Conservation (phyloP, 2,113 vertebrate species). For the Rhizomys pruinosus region DNA sequence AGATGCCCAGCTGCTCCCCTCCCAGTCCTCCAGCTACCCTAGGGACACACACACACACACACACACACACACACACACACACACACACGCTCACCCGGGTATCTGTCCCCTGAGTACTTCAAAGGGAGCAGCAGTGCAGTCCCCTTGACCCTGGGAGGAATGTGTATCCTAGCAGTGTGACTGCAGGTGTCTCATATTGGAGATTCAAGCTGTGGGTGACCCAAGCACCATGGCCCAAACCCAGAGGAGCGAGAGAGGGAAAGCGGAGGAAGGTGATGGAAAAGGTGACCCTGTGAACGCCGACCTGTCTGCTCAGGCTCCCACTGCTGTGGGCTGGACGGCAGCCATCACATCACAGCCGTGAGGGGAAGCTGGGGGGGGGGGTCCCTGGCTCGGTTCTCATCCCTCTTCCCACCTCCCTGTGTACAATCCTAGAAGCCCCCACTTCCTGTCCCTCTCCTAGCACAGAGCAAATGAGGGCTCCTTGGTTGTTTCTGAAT, state of each 20-base stretch:
- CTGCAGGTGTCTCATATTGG: slow-evolving; percentile 35
- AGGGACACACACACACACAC: background rate
- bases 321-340: background rate
- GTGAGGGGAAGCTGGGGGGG: slow-evolving; percentile 88
- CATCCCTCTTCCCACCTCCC: background rate
- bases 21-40: background rate
- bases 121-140: background rate
- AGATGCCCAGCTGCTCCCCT: background rate
- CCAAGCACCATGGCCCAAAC: slow-evolving; percentile 46
- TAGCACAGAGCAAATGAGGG: background rate
- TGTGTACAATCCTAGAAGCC: background rate
- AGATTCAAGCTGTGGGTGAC: slow-evolving; percentile 48
- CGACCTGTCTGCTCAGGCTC: background rate
- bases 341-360: background rate
- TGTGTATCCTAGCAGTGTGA: slow-evolving; percentile 70
- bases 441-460: background rate
- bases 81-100: too few species aligned
- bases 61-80: too few species aligned
- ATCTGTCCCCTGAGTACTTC: background rate
- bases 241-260: background rate
- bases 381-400: slow-evolving; percentile 76
- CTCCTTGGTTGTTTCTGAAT: background rate
- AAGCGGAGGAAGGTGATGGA: background rate
- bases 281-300: slow-evolving; percentile 64
- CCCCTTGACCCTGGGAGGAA: slow-evolving; percentile 44